Evolutionary conservation across 2,888 invertebrate genomes (phyloP), one percentile per base, ranked within the genome.

Genomic region (Omphaloscelis lunosa): DNA sequence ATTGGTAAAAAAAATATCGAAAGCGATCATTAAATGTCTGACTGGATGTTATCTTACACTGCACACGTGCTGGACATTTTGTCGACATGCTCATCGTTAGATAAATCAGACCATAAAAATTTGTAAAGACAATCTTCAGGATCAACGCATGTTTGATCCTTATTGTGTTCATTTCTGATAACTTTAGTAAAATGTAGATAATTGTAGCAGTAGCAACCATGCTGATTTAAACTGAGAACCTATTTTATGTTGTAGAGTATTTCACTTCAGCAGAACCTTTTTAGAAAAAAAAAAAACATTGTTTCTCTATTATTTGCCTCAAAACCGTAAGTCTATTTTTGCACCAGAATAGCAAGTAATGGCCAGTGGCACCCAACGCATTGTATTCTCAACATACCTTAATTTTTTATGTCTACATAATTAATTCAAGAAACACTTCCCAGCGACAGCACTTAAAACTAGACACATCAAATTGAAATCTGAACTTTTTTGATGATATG

Each of bases 401-500:
- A 34, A 3, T 70, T 74, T 83, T 79, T 67, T 74, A 29, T 34
- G 34, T 27, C 45, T 12, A 68, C 48, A 23, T 63, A 67, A 84
- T 74, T 71, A 84, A 80, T 81, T 69, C 39, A 72, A 80, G 51
- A 70, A 72, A 75, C 65, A 66, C 68, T 69, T 45, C n/a, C 71
- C 45, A 34, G n/a, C 27, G 53, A 74, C 69, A 75, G 53, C 53
- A 71, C 66, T 75, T 80, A 63, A 71, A 68, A 75, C 61, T 71
- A 68, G 62, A 79, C 41, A 76, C 73, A 75, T 75, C 74, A 71
- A 84, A 84, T 75, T 84, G 41, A 63, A 82, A 72, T 73, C 67
- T 66, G 59, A 66, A 72, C 53, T 72, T 61, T 85, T 85, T 85
- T 80, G 80, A 86, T 86, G 79, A 83, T 74, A 72, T 79, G 77